Base-by-base conservation (phyloP, 1,140 invertebrate genomes). In the Lordiphosa stackelbergi region DNA sequence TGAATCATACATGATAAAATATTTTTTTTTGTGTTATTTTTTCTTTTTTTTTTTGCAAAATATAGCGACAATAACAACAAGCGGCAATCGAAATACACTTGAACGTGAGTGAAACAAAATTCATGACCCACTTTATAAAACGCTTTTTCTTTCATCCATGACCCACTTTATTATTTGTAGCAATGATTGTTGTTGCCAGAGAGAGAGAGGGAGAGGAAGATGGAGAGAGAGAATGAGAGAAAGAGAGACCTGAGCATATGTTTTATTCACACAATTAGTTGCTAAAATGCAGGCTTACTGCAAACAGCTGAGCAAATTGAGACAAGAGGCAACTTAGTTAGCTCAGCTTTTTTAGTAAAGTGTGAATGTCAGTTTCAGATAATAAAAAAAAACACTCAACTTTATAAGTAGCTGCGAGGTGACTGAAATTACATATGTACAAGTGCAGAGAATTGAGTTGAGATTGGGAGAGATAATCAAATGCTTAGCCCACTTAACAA, bases 71-170 rank as follows among this genome's bases (percentile, higher is more conserved):
- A 47, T 40, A 68, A 77, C 64, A 59, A 64, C 53, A 53, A 73
- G 56, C 77, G 54, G 77, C 75, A 81, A 83, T 81, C 81, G 81
- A 85, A 85, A 85, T 85, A 85, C 69, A 85, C 81, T 85, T 85
- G 81, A 85, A 85, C 81, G 81, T 85, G 74, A 85, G 81, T 81
- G 81, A 85, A 85, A 85, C 75, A 85, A 85, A 85, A 85, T 81
- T 85, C 81, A 85, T 85, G 81, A 85, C 81, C 81, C 81, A 85
- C 81, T 83, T 85, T 85, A 75, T 73, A 77, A 85, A 85, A 85
- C 81, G 75, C 75, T 85, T 85, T 85, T 85, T 85, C 81, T 85
- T 85, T 85, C 81, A 85, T 85, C 81, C 81, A 85, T 85, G 81
- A 85, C 81, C 81, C 81, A 85, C 81, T 73, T 85, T 83, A 71